Evolutionary conservation across 2,888 invertebrate genomes (phyloP).

Genomic region (Spialia ferax): DNA sequence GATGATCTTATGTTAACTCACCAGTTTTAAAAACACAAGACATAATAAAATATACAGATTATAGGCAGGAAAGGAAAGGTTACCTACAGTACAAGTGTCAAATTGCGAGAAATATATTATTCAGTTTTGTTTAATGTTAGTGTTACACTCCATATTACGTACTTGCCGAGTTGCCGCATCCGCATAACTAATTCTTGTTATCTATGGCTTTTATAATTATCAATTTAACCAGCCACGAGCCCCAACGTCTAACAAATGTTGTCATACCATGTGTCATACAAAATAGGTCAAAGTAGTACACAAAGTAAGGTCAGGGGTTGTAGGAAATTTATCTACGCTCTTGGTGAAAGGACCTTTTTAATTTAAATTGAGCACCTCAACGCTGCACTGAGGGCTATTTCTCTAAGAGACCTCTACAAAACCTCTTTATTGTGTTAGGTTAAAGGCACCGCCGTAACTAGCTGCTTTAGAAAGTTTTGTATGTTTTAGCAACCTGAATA

Average conservation of each 20-base stretch:
- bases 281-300: conserved; percentile 16
- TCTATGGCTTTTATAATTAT: not conserved
- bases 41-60: too few species aligned
- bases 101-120: too few species aligned
- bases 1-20: too few species aligned
- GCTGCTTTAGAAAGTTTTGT: not conserved
- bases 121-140: too few species aligned
- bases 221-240: not conserved
- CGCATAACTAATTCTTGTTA: not conserved
- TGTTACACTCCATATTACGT: too few species aligned
- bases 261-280: conserved; percentile 7
- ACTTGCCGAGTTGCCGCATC: not conserved
- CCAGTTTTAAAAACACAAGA: too few species aligned
- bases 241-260: not conserved
- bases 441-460: conserved; percentile 37
- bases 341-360: conserved; percentile 33
- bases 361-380: conserved; percentile 43
- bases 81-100: too few species aligned
- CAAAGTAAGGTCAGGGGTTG: conserved; percentile 10
- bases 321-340: conserved; percentile 28
- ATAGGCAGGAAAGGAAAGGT: too few species aligned
- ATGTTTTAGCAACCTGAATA: too few species aligned
- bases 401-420: conserved; percentile 44
- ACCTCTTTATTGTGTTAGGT: conserved; percentile 42
- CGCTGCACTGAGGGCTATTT: conserved; percentile 43